Evolutionary conservation across 1,140 invertebrate species (phyloP).

Genomic region (Potamilus streckersoni): DNA sequence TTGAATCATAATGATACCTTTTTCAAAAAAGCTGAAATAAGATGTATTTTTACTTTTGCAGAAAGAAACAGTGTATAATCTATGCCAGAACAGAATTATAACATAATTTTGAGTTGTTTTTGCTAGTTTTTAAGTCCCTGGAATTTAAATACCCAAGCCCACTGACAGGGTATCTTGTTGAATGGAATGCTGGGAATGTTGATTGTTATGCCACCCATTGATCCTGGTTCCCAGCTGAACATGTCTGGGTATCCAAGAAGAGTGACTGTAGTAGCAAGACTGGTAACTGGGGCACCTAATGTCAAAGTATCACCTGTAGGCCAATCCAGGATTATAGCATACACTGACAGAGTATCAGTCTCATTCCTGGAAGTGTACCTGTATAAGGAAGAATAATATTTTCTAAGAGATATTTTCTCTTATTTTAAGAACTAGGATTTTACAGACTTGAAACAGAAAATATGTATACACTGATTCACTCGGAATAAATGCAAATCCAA

Average conservation of each 20-base stretch:
- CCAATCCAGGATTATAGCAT: slow-evolving; percentile 48
- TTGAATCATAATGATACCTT: too few relatives aligned
- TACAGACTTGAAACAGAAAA: too few relatives aligned
- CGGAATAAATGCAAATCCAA: neutral
- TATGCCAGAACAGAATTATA: too few relatives aligned
- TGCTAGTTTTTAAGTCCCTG: neutral
- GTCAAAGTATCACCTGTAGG: slow-evolving; percentile 32
- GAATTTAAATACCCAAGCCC: slow-evolving; percentile 48
- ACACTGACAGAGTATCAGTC: slow-evolving; percentile 51
- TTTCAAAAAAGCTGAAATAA: too few relatives aligned
- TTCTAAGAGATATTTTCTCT: neutral
- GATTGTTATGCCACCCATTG: slow-evolving; percentile 38
- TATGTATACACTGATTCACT: neutral
- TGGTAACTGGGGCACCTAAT: slow-evolving; percentile 42
- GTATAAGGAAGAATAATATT: neutral
- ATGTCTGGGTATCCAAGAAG: slow-evolving; percentile 45
- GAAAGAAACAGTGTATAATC: too few relatives aligned
- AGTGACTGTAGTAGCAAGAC: slow-evolving; percentile 38
- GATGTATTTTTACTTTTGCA: too few relatives aligned
- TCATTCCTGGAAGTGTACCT: slow-evolving; percentile 28
- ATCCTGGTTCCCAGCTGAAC: slow-evolving; percentile 32
- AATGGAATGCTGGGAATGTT: slow-evolving; percentile 42
- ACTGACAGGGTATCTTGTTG: slow-evolving; percentile 50
- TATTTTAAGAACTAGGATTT: neutral
- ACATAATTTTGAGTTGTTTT: too few relatives aligned